Evolutionary conservation across 92 coral and sea anemone genomes (phyloP).

Genomic region (Epizoanthus fatuus): DNA sequence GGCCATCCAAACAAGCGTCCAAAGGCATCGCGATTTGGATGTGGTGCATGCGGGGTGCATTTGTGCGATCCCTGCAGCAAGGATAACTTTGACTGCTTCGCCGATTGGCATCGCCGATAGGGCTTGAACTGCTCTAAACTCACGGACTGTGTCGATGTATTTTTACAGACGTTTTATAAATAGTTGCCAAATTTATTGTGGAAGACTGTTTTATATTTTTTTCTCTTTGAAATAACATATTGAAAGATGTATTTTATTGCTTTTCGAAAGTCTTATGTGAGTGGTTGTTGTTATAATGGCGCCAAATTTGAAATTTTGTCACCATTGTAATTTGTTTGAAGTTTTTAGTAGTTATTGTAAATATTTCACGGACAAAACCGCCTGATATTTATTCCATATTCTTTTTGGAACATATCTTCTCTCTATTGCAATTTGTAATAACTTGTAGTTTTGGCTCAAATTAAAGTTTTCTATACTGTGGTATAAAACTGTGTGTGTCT

Average conservation of each 20-base stretch:
- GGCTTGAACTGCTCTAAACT: not conserved
- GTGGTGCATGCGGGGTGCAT: not conserved
- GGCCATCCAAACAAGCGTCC: slow-evolving; percentile 2
- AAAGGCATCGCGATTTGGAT: slow-evolving; percentile 27
- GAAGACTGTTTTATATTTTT: not conserved
- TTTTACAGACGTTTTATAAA: not conserved
- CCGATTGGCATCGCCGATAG: slow-evolving; percentile 18
- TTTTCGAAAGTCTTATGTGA: not conserved
- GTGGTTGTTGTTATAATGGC: slow-evolving; percentile 29
- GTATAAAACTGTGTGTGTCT: too few species aligned
- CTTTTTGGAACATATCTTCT: slow-evolving; percentile 18
- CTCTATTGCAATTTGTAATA: not conserved
- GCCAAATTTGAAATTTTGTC: slow-evolving; percentile 5
- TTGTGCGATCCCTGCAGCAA: slow-evolving; percentile 3
- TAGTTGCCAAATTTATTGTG: not conserved
- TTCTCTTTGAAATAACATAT: not conserved
- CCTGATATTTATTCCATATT: not conserved
- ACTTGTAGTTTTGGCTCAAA: too few species aligned
- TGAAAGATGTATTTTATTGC: not conserved
- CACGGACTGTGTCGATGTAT: not conserved
- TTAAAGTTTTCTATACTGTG: too few species aligned
- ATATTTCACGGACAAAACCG: not conserved
- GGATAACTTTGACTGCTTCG: slow-evolving; percentile 14
- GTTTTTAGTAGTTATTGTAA: not conserved
- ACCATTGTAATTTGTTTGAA: not conserved